phyloP scores from a whole-genome alignment of 2,113 vertebrate species.

The Notiomystis cincta region DNA sequence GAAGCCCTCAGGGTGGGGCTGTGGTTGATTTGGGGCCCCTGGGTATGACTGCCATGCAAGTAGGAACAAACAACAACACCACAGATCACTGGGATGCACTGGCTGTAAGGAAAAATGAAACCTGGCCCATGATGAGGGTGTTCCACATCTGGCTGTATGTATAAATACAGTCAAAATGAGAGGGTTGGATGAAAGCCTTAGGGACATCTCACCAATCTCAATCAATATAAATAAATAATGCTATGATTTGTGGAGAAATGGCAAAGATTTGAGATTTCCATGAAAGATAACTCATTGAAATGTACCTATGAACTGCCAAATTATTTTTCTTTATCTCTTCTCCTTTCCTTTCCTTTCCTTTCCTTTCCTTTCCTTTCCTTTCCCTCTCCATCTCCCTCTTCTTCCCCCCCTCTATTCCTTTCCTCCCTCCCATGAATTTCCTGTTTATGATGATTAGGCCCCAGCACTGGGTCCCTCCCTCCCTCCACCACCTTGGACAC shows the following conservation, averaged over 20 bases:
- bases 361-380: neutral
- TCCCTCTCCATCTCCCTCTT: no score
- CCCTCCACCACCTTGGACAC: neutral
- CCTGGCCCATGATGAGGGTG: neutral
- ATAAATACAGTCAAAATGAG: neutral
- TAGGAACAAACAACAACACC: neutral
- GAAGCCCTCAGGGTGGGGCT: neutral
- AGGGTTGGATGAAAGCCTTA: neutral
- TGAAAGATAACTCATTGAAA: neutral
- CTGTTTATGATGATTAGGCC: neutral
- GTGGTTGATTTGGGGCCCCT: neutral
- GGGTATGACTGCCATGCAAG: neutral
- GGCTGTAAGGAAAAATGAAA: neutral
- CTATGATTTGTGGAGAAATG: neutral
- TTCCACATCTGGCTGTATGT: neutral
- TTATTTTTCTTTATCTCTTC: neutral
- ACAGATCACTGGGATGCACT: neutral
- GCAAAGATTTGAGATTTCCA: neutral
- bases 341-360: neutral
- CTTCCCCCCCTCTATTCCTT: neutral
- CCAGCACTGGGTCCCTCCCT: neutral
- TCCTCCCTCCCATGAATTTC: neutral
- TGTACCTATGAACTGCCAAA: neutral
- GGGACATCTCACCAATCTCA: neutral
- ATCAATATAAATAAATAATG: neutral